Percentiles rank a stretch among this genome's conserved stretches.
Evolutionary conservation across 2,797 vertebrate genomes (phyloP).

Genomic region (Fistularia commersonii): DNA sequence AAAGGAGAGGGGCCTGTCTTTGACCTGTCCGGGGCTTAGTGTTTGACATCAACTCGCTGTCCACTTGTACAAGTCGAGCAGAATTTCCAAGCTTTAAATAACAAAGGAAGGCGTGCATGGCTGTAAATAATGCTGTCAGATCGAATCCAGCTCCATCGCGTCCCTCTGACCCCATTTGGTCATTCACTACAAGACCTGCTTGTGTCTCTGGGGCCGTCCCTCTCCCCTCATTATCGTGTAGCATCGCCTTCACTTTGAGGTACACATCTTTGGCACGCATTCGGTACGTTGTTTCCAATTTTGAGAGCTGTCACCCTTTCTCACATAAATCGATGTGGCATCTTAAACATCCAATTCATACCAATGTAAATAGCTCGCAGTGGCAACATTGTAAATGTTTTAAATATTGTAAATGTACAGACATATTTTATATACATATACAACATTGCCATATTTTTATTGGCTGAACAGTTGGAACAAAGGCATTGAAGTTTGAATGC

Average conservation of each 20-base stretch:
- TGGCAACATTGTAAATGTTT: conserved; percentile 75
- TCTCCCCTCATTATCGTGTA: conserved; percentile 35
- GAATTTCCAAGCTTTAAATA: conserved; percentile 51
- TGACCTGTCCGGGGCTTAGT: not conserved
- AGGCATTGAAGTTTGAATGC: conserved; percentile 38
- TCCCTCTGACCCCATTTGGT: conserved; percentile 31
- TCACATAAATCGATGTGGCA: conserved; percentile 12
- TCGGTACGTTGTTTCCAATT: conserved; percentile 34
- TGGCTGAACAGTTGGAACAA: conserved; percentile 54
- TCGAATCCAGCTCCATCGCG: conserved; percentile 29
- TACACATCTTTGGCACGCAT: conserved; percentile 18
- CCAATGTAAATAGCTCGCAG: conserved; percentile 45
- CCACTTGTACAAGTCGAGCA: conserved; percentile 32
- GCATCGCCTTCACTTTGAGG: conserved; percentile 50
- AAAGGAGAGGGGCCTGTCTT: conserved; percentile 18
- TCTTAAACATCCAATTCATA: conserved; percentile 27
- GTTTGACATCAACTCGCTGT: conserved; percentile 15
- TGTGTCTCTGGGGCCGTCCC: conserved; percentile 18
- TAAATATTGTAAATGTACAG: conserved; percentile 81
- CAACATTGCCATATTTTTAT: conserved; percentile 77
- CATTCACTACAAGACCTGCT: conserved; percentile 20
- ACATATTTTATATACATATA: conserved; percentile 80
- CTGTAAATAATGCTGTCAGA: conserved; percentile 62
- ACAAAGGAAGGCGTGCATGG: conserved; percentile 50
- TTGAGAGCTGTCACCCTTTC: conserved; percentile 26